Evolutionary conservation across 2,797 vertebrate species (phyloP).

Genomic region (Sebastes vulpes): DNA sequence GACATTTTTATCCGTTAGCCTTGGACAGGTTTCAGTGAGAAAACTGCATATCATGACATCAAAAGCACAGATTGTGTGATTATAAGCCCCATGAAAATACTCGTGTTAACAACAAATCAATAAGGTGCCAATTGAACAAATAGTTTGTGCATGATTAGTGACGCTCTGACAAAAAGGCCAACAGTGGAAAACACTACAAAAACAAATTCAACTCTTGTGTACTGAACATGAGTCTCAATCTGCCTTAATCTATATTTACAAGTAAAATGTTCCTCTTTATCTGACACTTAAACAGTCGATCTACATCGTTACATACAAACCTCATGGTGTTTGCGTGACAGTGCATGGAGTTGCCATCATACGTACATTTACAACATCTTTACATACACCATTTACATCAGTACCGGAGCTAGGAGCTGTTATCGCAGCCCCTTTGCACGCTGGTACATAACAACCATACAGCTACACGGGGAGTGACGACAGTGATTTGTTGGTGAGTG

Average conservation of each 20-base stretch:
- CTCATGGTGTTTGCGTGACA: conserved; percentile 54
- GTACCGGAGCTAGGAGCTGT: conserved; percentile 68
- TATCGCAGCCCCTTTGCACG: conserved; percentile 45
- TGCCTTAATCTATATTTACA: conserved; percentile 64
- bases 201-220: conserved; percentile 43
- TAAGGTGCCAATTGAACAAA: conserved; percentile 67
- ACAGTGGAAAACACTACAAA: conserved; percentile 63
- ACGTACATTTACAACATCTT: conserved; percentile 76
- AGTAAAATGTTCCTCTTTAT: conserved; percentile 52
- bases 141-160: conserved; percentile 58
- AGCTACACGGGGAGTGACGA: conserved; percentile 65
- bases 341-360: conserved; percentile 61
- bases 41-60: conserved; percentile 46
- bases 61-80: conserved; percentile 43
- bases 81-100: conserved; percentile 28
- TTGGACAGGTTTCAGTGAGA: conserved; percentile 25
- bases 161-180: conserved; percentile 66
- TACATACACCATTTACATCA: conserved; percentile 73
- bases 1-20: conserved; percentile 13
- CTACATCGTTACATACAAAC: conserved; percentile 56
- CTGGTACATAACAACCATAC: conserved; percentile 54
- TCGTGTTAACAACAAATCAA: conserved; percentile 49
- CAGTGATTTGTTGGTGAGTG: conserved; percentile 48
- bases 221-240: conserved; percentile 37
- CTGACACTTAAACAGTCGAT: conserved; percentile 57